Evolutionary conservation across 2,797 vertebrate species (phyloP), one percentile per base, ranked within the genome.

Genomic region (Varecia variegata): DNA sequence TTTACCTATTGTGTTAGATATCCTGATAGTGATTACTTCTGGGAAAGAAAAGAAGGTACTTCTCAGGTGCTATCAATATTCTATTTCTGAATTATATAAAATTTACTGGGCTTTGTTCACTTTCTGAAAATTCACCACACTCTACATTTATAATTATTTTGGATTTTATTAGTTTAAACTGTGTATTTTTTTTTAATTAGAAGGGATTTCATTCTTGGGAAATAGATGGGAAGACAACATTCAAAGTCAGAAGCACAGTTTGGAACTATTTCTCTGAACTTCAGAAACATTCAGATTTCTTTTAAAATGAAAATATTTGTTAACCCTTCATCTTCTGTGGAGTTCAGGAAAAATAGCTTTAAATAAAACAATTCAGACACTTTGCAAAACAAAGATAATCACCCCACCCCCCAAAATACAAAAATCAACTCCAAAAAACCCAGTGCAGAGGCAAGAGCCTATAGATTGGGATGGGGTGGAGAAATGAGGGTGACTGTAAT

Each of bases 301-400:
- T 89, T 95, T 93, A 52, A 95, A 92, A 80, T 65, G n/a, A 38
- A 68, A 68, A 68, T 32, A 71, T 2, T 58, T 5, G 43, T 80
- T 93, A 86, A 65, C 62, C 50, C 5, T 83, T 79, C 3, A 50
- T 71, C 5, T 50, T 65, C 58, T 67, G 10, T 7, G 77, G 23
- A 45, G 9, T 50, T 18, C 12, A 65, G 13, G 12, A 82, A 67
- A 92, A 92, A 90, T 0, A 88, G 7, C 17, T 93, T 62, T 77
- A 76, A 15, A 85, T 50, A 4, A 5, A 86, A 3, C 32, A n/a
- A 52, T 45, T 52, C 3, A 82, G 0, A 58, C 5, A 27, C 88
- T 90, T 45, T 50, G 10, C 1, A 77, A 90, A 86, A 74, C 20
- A 67, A 65, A 21, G 27, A 74, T n/a, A 43, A 32, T 0, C 62